Conservation (phyloP, 2,797 vertebrate species). For the Catharus ustulatus region DNA sequence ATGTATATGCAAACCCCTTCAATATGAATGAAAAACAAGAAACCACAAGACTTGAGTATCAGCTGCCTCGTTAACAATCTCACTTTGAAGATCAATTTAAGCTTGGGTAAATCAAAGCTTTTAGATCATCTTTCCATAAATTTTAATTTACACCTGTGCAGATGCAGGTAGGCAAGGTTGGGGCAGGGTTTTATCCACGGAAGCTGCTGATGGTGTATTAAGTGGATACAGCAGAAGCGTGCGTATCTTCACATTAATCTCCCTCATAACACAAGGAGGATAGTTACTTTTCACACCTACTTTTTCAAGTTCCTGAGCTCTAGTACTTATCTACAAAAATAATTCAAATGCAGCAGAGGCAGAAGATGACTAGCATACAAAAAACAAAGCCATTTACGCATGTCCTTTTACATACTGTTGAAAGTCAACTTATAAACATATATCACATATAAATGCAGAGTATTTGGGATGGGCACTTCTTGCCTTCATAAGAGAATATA, state of each 20-base stretch:
- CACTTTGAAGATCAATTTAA: conserved; percentile 62
- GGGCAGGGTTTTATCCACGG: not conserved
- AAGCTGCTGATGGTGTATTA: not conserved
- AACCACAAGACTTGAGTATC: not conserved
- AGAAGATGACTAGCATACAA: not conserved
- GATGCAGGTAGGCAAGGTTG: not conserved
- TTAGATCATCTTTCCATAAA: not conserved
- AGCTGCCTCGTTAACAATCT: conserved; percentile 33
- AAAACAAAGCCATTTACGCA: not conserved
- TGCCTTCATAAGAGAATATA: not conserved
- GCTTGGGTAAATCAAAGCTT: conserved; percentile 46
- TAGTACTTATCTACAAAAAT: not conserved
- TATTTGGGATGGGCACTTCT: not conserved
- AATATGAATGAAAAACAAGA: conserved; percentile 4
- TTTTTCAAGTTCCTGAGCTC: not conserved
- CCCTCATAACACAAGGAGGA: not conserved
- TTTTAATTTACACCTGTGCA: conserved; percentile 49
- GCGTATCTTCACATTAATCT: not conserved
- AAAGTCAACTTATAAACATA: not conserved
- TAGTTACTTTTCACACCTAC: not conserved
- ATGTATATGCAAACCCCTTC: conserved; percentile 6
- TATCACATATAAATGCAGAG: not conserved
- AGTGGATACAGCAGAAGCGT: not conserved
- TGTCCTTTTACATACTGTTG: not conserved
- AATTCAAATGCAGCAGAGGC: not conserved